These are phyloP conservation scores for rat (Rattus norvegicus) DNA, from an alignment of 2,113 vertebrate species.

Conservation along the genomic window GRCr8 NC_086036.1:71973501-71974000, in stretches of 20 bases:
- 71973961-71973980: constrained; percentile 59
- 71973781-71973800: rapidly evolving
- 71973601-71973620: background rate
- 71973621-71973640: background rate
- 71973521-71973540: background rate
- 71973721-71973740: background rate
- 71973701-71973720: background rate
- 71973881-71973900: background rate
- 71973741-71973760: background rate
- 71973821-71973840: background rate
- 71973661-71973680: background rate
- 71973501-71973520: too few species aligned
- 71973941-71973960: constrained; percentile 65
- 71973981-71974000: constrained; percentile 63
- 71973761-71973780: background rate
- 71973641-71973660: background rate
- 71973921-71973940: constrained; percentile 80
- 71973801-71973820: background rate
- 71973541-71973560: background rate
- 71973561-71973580: background rate
- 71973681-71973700: background rate
- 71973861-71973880: background rate
- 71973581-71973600: background rate
- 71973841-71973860: background rate
- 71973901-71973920: constrained; percentile 65